Evolutionary conservation across 2,113 vertebrate species (phyloP).

Genomic region (Climacteris rufus): DNA sequence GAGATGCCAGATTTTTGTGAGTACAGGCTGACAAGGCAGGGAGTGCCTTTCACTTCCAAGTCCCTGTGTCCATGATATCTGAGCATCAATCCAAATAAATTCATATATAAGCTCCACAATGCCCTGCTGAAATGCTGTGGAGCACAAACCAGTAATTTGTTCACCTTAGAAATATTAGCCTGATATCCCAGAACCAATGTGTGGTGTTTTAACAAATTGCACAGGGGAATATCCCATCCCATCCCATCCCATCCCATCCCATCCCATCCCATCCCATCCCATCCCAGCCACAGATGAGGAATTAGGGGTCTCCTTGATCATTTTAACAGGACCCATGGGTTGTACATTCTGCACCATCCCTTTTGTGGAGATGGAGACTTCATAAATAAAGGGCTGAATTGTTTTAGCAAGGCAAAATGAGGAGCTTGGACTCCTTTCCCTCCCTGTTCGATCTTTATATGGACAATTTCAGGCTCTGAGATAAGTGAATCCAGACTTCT

Average conservation of each 20-base stretch:
- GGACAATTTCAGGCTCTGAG: background rate
- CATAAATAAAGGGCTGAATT: background rate
- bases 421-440: background rate
- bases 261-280: too few relatives aligned
- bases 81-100: background rate
- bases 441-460: background rate
- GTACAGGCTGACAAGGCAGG: background rate
- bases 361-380: background rate
- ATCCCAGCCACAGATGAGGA: background rate
- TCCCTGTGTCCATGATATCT: background rate
- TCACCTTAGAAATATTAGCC: background rate
- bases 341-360: background rate
- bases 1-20: background rate
- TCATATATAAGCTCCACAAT: background rate
- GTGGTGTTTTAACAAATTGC: background rate
- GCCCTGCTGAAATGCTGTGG: background rate
- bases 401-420: background rate
- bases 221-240: background rate
- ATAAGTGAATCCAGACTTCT: background rate
- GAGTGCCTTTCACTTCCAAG: background rate
- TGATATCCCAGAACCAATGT: background rate
- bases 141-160: background rate
- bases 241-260: background rate
- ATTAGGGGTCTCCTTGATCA: background rate
- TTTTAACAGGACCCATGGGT: background rate